Evolutionary conservation across 1,140 invertebrate species (phyloP), one percentile per base, ranked within the genome.

Genomic region (Marisa cornuarietis): DNA sequence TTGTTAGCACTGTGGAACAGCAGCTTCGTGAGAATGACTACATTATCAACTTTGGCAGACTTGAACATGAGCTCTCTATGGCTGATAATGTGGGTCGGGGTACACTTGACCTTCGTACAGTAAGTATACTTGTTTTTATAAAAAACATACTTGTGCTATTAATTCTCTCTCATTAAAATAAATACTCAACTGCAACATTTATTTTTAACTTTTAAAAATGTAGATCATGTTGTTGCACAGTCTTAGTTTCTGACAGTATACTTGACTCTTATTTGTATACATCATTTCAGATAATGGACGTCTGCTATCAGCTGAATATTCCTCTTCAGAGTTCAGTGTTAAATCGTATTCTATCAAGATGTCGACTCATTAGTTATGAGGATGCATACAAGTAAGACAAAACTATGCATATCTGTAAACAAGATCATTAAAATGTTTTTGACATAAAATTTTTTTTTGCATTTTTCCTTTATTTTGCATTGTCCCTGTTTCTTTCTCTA

Each of bases 261-360:
- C 1, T 58, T 42, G 31, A 42, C 31, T 42, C 31, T 42, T 42
- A 42, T 42, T 42, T 42, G 31, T 42, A 42, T 42, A 18, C 8
- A 58, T 20, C 14, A 14, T 49, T 68, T 52, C 76, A 77, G 76
- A 69, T 77, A 62, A 77, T 68, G 65, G 76, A 77, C 11, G 76
- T 77, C 22, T 77, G 76, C 49, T 77, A 77, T 63, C 76, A 77
- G 63, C 76, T 68, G 11, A 77, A 77, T 63, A 77, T 77, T n/a
- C 76, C 76, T 26, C 76, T 77, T 51, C 76, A 77, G 51, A 77
- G 65, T 68, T 77, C 76, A 18, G 76, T 77, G 42, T 26, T 77
- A 51, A 69, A 49, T 62, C 76, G 76, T 18, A 51, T 77, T 16
- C 42, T 77, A 52, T n/a, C 49, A 16, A 77, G 65, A 51, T 77